Base-by-base conservation (phyloP, 2,113 vertebrate genomes). In the Fukomys damarensis region DNA sequence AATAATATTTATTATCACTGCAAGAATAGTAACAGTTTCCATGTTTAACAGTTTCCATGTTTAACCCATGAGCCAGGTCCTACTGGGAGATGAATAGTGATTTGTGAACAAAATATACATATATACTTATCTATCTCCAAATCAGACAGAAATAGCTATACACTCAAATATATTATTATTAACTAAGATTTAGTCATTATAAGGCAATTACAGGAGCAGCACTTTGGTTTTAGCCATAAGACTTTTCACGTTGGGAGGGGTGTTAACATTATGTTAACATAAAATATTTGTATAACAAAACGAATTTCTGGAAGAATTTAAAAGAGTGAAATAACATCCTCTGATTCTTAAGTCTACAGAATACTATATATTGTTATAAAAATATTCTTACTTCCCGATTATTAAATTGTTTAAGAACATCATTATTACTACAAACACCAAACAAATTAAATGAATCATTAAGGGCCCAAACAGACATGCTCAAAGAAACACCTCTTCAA, bases 391-490 rank as follows among this genome's bases (percentile, higher is more conserved):
- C 22, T 74, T 89, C 35, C 32, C 88, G 56, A 93, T 68, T 93
- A 0, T 16, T 92, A 93, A 96, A 82, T 54, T 49, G 96, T 89
- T 83, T 46, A 38, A 86, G 24, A 65, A 3, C 26, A 94, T 17
- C 24, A 30, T 77, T 52, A 43, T 58, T 58, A 87, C 56, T 61
- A 84, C 4, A 11, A 30, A 79, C 92, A 92, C 7, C 16, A 58
- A 7, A 65, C 9, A 92, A 89, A 91, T 88, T 89, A 11, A 74
- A 68, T 54, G 68, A 83, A 80, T 83, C 5, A 92, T 70, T 96
- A 97, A 93, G 76, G 7, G 43, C 88, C 88, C 5, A 95, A 93
- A 46, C 14, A 93, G 58, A 88, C 46, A 97, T 66, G 35, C 70
- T 30, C 32, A 91, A 30, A 54, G 24, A 83, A 63, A 86, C 7